Evolutionary conservation across 2,888 invertebrate species (phyloP).

Genomic region (Drosophila robusta): DNA sequence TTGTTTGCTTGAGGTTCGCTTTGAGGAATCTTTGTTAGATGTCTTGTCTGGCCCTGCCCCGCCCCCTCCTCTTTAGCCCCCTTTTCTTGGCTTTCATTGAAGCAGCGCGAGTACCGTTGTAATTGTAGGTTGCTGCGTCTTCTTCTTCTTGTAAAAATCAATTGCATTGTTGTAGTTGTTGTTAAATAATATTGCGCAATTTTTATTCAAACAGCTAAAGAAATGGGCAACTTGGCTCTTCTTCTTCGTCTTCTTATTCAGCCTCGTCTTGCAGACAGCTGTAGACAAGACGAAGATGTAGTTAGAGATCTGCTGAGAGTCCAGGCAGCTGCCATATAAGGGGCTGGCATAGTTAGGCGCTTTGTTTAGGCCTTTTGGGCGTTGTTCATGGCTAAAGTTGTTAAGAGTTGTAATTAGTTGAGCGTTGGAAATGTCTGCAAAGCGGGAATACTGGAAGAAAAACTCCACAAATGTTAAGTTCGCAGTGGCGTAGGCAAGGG

Average conservation of each 20-base stretch:
- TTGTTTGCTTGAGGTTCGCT: constrained; percentile 61
- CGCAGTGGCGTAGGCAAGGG: too few relatives aligned
- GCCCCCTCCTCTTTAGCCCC: not conserved
- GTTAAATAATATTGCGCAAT: constrained; percentile 80
- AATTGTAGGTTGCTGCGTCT: constrained; percentile 61
- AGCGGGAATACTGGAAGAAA: too few relatives aligned
- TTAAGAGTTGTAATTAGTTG: constrained; percentile 22
- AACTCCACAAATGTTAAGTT: too few relatives aligned
- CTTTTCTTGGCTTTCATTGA: constrained; percentile 59
- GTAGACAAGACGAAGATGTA: constrained; percentile 27
- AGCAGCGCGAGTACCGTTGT: constrained; percentile 70
- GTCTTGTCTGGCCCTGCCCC: constrained; percentile 11
- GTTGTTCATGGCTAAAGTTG: constrained; percentile 19
- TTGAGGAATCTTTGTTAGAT: constrained; percentile 52
- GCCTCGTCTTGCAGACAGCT: constrained; percentile 27
- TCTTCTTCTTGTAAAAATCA: constrained; percentile 48
- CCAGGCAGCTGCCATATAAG: not conserved
- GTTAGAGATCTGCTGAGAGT: constrained; percentile 11
- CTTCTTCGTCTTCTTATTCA: constrained; percentile 7
- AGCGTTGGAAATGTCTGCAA: not conserved
- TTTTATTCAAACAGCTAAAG: constrained; percentile 65
- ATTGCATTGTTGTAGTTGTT: constrained; percentile 50
- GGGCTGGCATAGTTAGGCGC: too few relatives aligned
- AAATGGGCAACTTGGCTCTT: constrained; percentile 26
- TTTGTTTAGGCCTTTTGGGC: constrained; percentile 30